Evolutionary conservation across 2,113 vertebrate species (phyloP), one percentile per base, ranked within the genome.

Genomic region (Entosphenus tridentatus): DNA sequence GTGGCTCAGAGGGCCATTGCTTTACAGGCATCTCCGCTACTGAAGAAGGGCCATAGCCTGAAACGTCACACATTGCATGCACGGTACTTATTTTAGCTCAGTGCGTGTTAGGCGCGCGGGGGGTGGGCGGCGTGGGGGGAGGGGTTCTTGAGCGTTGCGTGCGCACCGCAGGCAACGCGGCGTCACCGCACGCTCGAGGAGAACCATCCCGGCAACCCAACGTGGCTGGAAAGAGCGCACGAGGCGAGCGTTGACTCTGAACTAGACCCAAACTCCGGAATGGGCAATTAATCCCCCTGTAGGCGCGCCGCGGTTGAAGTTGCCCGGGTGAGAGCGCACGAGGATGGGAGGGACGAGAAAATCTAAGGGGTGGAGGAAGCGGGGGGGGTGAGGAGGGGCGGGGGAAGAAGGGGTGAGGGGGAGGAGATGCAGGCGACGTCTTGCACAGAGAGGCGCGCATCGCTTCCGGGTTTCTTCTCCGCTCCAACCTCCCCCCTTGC

Each of bases 201-300:
- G 39, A 39, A 3, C 39, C 39, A 39, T 39, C 39, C 39, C 39
- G 5, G 39, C 39, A 39, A 39, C 39, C 39, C 39, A 7, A 39
- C 39, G 39, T 39, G 39, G 39, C 39, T 39, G 39, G 5, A 5
- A 39, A 39, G 39, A 39, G 39, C 39, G 39, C 39, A 39, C 39
- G 6, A 39, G 39, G 39, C 39, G 21, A 21, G 62, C 62, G 62
- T 21, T 16, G 62, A 21, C n/a, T 65, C 21, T 65, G 62, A 65
- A 65, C 62, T 65, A 65, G 62, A 65, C 62, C 62, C 21, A 39
- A 39, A 39, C 62, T 65, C 62, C 8, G 62, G 62, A n/a, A 16
- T 21, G 62, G n/a, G n/a, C 62, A 39, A 39, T 39, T 65, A 65
- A 65, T 65, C 62, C 62, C 62, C 62, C 62, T 65, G 62, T 21